Evolutionary conservation across 2,797 vertebrate genomes (phyloP), one percentile per base, ranked within the genome.

Genomic region (Vultur gryphus): DNA sequence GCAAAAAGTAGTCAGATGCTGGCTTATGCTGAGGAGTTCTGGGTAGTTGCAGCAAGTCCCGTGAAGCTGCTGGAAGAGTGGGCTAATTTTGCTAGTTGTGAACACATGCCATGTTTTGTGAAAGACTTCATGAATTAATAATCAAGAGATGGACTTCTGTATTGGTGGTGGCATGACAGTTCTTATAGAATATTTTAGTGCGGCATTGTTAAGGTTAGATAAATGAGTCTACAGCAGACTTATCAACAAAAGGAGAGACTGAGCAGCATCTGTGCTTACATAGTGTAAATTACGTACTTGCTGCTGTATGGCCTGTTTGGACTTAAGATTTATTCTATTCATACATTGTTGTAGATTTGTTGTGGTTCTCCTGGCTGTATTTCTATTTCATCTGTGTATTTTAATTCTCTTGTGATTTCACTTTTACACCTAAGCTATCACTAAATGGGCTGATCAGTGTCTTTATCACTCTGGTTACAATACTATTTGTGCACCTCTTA

Each of bases 1-100:
- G 12, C 23, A 51, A 33, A 65, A 80, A 59, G 9, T 49, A 33
- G 8, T 61, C 9, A 1, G 18, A 14, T 72, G 17, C 15, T 41
- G 35, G 21, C 4, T 51, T 44, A 21, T 2, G 4, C 26, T 76
- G 76, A 18, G 24, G 20, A 52, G 24, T 33, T 83, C 28, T 61
- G 21, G 7, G 13, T 67, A 31, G 64, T 37, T 94, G 25, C 7
- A 51, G 10, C 1, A 11, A 59, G 31, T 52, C 11, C 28, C 1
- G 1, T 70, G 51, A 84, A 72, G 29, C 37, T 14, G 3, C 26
- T 0, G 0, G 39, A 41, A 26, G 11, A 57, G 39, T 7, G 24
- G 52, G 58, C 29, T 59, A 13, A 23, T 71, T 83, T 84, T 76
- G 51, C 18, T 61, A 5, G 21, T 39, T 35, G 17, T 73, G 55